These are phyloP conservation scores for Nixonia krombeini DNA, from an alignment of 1,140 invertebrate species.

Conservation along the genomic window DNA sequence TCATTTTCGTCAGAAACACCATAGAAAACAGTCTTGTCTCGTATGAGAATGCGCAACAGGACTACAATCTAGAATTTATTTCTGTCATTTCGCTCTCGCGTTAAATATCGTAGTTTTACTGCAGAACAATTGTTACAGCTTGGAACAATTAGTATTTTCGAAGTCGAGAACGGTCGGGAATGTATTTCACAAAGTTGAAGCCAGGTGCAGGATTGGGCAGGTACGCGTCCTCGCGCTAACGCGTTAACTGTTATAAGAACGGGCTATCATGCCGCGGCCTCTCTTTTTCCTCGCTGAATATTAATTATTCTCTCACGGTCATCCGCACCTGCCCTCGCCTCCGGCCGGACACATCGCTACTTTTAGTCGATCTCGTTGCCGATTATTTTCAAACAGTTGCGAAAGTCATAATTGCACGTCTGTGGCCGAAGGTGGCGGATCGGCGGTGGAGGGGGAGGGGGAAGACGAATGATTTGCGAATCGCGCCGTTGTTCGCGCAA, in stretches of 20 bases:
- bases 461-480: neutral
- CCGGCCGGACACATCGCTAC: constrained; percentile 3
- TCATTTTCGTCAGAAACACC: too few species aligned
- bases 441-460: neutral
- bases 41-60: too few species aligned
- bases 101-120: too few species aligned
- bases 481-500: neutral
- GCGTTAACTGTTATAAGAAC: constrained; percentile 54
- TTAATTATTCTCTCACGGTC: constrained; percentile 56
- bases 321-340: constrained; percentile 25
- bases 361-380: constrained; percentile 31
- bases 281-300: constrained; percentile 58
- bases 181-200: constrained; percentile 4
- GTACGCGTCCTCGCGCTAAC: constrained; percentile 45
- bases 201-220: constrained; percentile 47
- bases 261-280: constrained; percentile 28
- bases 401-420: constrained; percentile 31
- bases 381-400: constrained; percentile 53
- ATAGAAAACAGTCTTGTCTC: too few species aligned
- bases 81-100: too few species aligned
- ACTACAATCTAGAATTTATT: too few species aligned
- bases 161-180: neutral
- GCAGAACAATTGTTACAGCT: too few species aligned
- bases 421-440: neutral
- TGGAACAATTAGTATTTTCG: too few species aligned